Conservation (phyloP, 1,140 invertebrate species). For the Scaptomyza graminum region DNA sequence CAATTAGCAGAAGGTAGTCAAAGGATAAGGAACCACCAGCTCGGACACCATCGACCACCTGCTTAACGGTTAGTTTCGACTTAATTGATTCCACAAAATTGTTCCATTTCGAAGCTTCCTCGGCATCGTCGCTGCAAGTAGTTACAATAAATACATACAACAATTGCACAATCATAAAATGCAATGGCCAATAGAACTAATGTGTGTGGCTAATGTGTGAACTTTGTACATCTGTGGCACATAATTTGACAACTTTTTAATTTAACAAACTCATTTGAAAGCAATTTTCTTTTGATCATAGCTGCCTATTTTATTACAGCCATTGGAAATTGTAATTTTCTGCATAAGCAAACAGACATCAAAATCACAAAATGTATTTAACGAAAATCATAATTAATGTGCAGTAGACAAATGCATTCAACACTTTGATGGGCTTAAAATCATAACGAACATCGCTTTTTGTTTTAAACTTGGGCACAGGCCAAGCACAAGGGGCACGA, state of each 20-base stretch:
- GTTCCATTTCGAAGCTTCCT: slow-evolving; percentile 86
- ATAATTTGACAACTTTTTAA: not conserved
- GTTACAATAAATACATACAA: slow-evolving; percentile 39
- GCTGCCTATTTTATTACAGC: too few species aligned
- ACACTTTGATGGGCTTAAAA: slow-evolving; percentile 33
- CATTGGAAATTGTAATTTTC: too few species aligned
- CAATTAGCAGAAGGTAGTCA: slow-evolving; percentile 91
- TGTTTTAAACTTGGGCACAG: too few species aligned
- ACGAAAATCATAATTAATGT: slow-evolving; percentile 53
- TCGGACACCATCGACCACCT: slow-evolving; percentile 92
- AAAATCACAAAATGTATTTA: too few species aligned
- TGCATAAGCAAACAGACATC: too few species aligned
- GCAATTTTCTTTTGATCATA: too few species aligned
- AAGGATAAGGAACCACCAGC: slow-evolving; percentile 91
- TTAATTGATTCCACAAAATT: slow-evolving; percentile 89
- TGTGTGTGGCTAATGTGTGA: slow-evolving; percentile 3
- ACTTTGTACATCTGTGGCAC: not conserved
- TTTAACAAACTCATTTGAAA: too few species aligned
- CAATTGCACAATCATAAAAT: slow-evolving; percentile 34
- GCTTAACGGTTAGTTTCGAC: slow-evolving; percentile 92
- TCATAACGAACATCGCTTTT: slow-evolving; percentile 3
- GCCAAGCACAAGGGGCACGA: not conserved
- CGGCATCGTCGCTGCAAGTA: slow-evolving; percentile 56
- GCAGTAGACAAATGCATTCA: too few species aligned
- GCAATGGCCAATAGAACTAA: not conserved